These are phyloP conservation scores for Manis pentadactyla DNA, from an alignment of 2,797 vertebrate species.

Conservation along the genomic window DNA sequence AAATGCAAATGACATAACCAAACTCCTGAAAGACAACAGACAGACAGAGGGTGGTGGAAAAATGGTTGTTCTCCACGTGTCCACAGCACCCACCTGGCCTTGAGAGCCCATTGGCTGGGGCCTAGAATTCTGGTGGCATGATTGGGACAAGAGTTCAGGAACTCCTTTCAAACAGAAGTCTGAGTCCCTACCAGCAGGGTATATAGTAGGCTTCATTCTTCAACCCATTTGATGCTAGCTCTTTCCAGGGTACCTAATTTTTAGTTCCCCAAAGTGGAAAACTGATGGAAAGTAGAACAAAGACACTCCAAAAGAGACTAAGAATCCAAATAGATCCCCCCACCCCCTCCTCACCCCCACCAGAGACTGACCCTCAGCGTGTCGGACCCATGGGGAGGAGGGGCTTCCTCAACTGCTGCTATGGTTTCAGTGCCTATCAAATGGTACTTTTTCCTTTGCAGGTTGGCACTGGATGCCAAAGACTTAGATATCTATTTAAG, in stretches of 20 bases:
- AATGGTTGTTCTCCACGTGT: accelerated
- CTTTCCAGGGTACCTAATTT: neutral
- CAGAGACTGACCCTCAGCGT: accelerated
- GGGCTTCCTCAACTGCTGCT: neutral
- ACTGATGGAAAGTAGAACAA: neutral
- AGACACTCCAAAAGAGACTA: neutral
- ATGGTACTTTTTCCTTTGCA: neutral
- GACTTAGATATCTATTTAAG: neutral
- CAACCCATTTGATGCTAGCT: neutral
- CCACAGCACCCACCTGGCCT: neutral
- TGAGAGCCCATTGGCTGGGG: neutral
- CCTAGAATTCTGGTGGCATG: neutral
- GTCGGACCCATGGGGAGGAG: neutral
- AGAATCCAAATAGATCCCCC: neutral
- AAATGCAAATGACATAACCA: neutral
- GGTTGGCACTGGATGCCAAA: neutral
- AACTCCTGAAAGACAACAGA: neutral
- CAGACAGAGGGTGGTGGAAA: neutral
- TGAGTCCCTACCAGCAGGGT: neutral
- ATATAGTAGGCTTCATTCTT: neutral
- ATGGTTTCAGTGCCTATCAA: neutral
- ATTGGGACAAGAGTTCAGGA: neutral
- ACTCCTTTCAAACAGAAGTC: neutral
- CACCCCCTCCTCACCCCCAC: neutral
- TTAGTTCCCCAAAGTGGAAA: neutral